Percentiles rank a stretch among this genome's conserved stretches.
Evolutionary conservation across 1,140 invertebrate genomes (phyloP).

Genomic region (Homalodisca vitripennis): DNA sequence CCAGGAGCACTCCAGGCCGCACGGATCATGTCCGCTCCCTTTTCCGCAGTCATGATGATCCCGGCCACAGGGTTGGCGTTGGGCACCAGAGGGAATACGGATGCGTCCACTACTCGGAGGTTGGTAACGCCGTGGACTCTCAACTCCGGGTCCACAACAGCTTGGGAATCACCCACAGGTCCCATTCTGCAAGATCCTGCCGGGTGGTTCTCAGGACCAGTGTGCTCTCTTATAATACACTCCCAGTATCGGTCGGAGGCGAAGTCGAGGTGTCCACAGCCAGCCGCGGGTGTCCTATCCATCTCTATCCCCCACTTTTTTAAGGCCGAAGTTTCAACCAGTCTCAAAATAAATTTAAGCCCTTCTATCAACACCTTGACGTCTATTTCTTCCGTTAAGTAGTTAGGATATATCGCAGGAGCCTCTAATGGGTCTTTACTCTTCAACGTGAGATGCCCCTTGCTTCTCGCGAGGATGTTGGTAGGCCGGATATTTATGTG

Average conservation of each 20-base stretch:
- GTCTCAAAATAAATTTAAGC: slow-evolving; percentile 47
- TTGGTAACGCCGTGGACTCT: slow-evolving; percentile 46
- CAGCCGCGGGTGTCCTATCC: slow-evolving; percentile 15
- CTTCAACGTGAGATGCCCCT: slow-evolving; percentile 49
- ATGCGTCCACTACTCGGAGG: slow-evolving; percentile 48
- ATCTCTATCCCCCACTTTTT: slow-evolving; percentile 41
- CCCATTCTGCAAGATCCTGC: slow-evolving; percentile 64
- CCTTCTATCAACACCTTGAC: slow-evolving; percentile 51
- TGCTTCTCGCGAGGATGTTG: slow-evolving; percentile 47
- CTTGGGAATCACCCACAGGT: slow-evolving; percentile 43
- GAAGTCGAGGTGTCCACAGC: slow-evolving; percentile 46
- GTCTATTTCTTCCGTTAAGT: slow-evolving; percentile 50
- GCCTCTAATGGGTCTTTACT: slow-evolving; percentile 53
- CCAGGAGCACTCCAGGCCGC: slow-evolving; percentile 43
- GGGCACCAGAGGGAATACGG: slow-evolving; percentile 55
- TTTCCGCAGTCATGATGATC: slow-evolving; percentile 57
- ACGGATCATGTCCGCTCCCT: slow-evolving; percentile 54
- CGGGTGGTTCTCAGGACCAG: slow-evolving; percentile 57
- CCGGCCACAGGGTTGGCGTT: slow-evolving; percentile 53
- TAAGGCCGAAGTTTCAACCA: slow-evolving; percentile 45
- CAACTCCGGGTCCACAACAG: slow-evolving; percentile 48
- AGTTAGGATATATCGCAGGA: slow-evolving; percentile 61
- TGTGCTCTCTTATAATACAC: slow-evolving; percentile 47
- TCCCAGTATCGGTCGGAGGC: slow-evolving; percentile 55
- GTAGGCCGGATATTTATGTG: slow-evolving; percentile 36